phyloP scores from a whole-genome alignment of 2,113 vertebrate species.

The Phrynocephalus versicolor region DNA sequence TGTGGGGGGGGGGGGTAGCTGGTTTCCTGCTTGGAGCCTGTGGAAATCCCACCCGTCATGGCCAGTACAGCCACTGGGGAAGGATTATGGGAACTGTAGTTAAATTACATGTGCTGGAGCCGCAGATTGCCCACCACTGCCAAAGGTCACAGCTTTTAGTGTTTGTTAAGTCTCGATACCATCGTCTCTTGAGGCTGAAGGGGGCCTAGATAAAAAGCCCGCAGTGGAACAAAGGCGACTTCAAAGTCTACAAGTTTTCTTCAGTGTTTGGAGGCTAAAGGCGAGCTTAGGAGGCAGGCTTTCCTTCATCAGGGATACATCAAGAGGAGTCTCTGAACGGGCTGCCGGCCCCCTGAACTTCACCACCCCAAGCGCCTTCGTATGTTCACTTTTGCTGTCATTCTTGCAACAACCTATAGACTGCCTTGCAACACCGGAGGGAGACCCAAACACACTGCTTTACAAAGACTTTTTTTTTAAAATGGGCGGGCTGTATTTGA shows the following conservation, averaged over 20 bases:
- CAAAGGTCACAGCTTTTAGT: too few relatives aligned
- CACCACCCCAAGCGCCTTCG: neutral
- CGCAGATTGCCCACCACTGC: too few relatives aligned
- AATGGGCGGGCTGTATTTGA: neutral
- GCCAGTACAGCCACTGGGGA: too few relatives aligned
- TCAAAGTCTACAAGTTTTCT: neutral
- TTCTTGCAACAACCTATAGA: neutral
- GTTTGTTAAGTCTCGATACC: too few relatives aligned
- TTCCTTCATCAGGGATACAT: neutral
- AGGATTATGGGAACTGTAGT: too few relatives aligned
- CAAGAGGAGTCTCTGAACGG: neutral
- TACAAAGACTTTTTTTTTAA: neutral
- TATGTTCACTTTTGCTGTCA: neutral
- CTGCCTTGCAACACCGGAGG: neutral
- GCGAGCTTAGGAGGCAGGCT: neutral
- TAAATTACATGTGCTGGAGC: too few relatives aligned
- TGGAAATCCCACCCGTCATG: too few relatives aligned
- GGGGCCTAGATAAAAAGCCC: too few relatives aligned
- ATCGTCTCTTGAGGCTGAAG: too few relatives aligned
- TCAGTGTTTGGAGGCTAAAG: neutral
- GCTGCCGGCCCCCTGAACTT: neutral
- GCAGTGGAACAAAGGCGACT: neutral
- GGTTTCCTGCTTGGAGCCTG: too few relatives aligned
- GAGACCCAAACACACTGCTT: neutral
- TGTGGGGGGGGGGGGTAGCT: too few relatives aligned